Percentiles rank a stretch among this genome's conserved stretches.
Conservation (phyloP, 2,113 vertebrate genomes). For the Ranitomeya imitator region DNA sequence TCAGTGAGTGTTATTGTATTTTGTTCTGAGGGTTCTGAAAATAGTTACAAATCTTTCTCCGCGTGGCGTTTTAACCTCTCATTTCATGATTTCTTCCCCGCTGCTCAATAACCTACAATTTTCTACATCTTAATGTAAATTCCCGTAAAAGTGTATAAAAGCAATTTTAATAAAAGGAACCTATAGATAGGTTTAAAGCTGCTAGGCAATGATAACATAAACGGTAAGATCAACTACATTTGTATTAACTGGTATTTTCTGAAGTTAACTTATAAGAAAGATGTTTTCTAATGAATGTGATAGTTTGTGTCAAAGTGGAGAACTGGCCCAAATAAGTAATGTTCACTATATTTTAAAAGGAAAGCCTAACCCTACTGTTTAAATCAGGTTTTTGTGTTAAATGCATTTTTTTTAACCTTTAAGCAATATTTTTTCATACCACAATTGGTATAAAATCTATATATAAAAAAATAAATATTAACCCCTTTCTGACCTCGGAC, state of each 20-base stretch:
- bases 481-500: too few species aligned
- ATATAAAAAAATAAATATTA: too few species aligned
- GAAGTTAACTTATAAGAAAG: neutral
- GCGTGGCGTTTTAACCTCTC: constrained; percentile 11
- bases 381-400: too few species aligned
- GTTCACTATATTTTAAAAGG: neutral
- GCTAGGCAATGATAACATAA: neutral
- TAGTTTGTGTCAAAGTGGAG: neutral
- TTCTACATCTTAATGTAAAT: constrained; percentile 35
- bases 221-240: neutral
- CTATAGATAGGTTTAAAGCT: constrained; percentile 23
- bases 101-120: constrained; percentile 27
- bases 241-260: neutral
- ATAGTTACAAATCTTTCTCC: constrained; percentile 19
- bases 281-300: constrained; percentile 4
- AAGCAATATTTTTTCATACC: too few species aligned
- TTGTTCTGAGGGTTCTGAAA: constrained; percentile 30
- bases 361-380: too few species aligned
- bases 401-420: too few species aligned
- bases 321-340: neutral
- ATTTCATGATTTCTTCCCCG: constrained; percentile 22
- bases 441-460: too few species aligned
- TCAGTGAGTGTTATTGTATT: constrained; percentile 35
- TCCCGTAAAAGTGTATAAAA: constrained; percentile 38
- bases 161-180: constrained; percentile 27